A percentile compares a stretch with the other conserved stretches of the same genome.
Evolutionary conservation across 2,797 vertebrate species (phyloP).

Genomic region (Gila robusta): DNA sequence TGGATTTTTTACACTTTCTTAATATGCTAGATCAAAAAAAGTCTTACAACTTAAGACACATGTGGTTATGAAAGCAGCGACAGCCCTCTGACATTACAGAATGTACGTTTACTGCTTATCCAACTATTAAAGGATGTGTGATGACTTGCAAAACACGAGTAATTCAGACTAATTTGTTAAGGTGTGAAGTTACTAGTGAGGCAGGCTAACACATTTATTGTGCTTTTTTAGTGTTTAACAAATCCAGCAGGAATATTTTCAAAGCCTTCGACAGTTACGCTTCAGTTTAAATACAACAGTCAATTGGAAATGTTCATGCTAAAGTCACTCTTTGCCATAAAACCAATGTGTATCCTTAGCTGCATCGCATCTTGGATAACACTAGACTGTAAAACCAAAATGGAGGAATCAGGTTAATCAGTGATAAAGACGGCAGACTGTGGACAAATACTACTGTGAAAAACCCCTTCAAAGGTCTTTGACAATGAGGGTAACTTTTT

Average conservation of each 20-base stretch:
- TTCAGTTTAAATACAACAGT: not conserved
- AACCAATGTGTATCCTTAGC: constrained; percentile 8
- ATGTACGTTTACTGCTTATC: constrained; percentile 16
- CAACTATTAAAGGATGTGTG: constrained; percentile 3
- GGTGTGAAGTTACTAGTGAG: constrained; percentile 5
- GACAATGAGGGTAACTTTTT: not conserved
- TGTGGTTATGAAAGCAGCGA: constrained; percentile 29
- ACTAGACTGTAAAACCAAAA: not conserved
- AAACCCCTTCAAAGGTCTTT: not conserved
- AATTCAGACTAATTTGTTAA: constrained; percentile 8
- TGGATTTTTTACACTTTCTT: not conserved
- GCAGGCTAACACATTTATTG: constrained; percentile 14
- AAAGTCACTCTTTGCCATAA: not conserved
- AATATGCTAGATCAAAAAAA: not conserved
- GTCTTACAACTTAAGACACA: constrained; percentile 5
- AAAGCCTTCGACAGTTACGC: not conserved
- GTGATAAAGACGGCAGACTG: not conserved
- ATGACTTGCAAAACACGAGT: not conserved
- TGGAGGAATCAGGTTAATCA: constrained; percentile 19
- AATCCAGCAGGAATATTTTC: not conserved
- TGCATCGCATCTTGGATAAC: constrained; percentile 7
- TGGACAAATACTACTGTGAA: not conserved
- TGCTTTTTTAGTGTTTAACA: not conserved
- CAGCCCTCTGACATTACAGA: constrained; percentile 7
- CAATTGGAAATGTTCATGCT: not conserved